These are phyloP conservation scores for Cervus canadensis DNA, from an alignment of 2,113 vertebrate genomes.

Conservation along the genomic window DNA sequence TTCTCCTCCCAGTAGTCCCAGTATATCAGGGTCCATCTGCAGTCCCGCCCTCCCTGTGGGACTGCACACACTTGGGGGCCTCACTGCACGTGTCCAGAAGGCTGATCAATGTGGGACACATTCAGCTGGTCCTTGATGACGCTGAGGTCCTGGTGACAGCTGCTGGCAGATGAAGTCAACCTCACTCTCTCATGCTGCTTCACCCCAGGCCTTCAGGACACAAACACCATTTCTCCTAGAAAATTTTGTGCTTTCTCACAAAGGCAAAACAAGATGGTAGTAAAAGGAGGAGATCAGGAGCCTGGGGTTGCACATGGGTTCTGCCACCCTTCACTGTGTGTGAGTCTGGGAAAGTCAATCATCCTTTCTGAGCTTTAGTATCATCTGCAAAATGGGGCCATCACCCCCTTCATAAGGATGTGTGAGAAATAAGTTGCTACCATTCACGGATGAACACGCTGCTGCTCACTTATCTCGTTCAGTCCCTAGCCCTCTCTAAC, in stretches of 20 bases:
- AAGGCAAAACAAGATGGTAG: neutral
- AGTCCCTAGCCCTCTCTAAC: neutral
- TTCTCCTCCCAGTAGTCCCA: neutral
- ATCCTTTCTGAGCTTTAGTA: neutral
- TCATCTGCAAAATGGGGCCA: neutral
- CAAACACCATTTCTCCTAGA: neutral
- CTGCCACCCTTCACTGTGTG: neutral
- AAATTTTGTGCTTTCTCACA: neutral
- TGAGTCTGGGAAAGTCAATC: neutral
- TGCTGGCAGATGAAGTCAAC: neutral
- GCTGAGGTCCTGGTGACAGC: slow-evolving; percentile 69
- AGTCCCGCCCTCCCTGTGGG: neutral
- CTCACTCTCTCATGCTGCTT: neutral
- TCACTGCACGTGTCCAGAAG: slow-evolving; percentile 83
- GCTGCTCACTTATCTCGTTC: neutral
- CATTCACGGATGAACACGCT: neutral
- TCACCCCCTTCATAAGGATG: neutral
- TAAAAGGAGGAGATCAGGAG: neutral
- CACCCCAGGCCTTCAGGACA: slow-evolving; percentile 11
- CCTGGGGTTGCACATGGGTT: neutral
- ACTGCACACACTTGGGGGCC: slow-evolving; percentile 7
- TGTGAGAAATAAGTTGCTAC: neutral
- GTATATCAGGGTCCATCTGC: neutral
- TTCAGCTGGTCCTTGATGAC: slow-evolving; percentile 83
- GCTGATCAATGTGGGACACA: slow-evolving; percentile 80